phyloP scores from a whole-genome alignment of 1,140 invertebrate genomes.

The Trinorchestia longiramus region DNA sequence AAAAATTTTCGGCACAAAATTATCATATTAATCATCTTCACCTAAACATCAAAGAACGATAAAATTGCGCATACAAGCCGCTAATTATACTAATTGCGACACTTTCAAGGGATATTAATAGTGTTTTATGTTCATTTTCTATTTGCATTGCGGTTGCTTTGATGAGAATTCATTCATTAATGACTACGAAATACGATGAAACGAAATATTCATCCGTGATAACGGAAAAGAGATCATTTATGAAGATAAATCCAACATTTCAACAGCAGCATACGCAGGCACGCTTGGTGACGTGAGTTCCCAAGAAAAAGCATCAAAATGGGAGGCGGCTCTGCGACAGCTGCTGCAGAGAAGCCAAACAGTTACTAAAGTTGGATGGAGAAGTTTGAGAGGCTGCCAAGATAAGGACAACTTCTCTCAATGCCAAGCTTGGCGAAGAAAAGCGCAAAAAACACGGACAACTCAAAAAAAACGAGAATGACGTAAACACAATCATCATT shows the following conservation, averaged over 20 bases:
- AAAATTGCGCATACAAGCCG: not conserved
- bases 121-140: not conserved
- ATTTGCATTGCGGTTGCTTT: not conserved
- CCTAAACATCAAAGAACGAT: not conserved
- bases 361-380: conserved; percentile 18
- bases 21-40: not conserved
- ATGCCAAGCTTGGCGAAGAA: not conserved
- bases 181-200: not conserved
- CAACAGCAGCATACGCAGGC: not conserved
- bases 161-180: not conserved
- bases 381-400: conserved; percentile 48
- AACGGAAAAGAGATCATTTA: not conserved
- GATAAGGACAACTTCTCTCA: conserved; percentile 45
- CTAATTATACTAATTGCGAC: not conserved
- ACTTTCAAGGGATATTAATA: not conserved
- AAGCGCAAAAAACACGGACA: not conserved
- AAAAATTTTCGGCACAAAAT: not conserved
- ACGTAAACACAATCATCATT: not conserved
- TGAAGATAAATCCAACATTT: not conserved
- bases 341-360: conserved; percentile 31
- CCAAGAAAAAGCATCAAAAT: not conserved
- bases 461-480: not conserved
- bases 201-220: not conserved
- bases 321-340: conserved; percentile 30
- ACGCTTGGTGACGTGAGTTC: not conserved